Conservation (phyloP, 64 coral and sea anemone species). For the Dendrophyllia cribrosa region DNA sequence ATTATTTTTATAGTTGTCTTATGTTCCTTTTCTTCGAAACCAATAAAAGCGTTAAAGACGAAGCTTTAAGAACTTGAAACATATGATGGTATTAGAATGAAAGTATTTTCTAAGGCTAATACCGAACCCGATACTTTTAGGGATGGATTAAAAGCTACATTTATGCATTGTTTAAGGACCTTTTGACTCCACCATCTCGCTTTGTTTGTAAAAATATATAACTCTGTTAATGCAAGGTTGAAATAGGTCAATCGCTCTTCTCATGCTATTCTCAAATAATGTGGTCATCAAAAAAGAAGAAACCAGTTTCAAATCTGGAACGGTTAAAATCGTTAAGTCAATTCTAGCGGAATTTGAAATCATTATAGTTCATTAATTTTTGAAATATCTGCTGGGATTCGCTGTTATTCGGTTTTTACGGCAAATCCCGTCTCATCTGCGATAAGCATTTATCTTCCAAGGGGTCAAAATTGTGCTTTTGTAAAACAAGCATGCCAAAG, state of each 20-base stretch:
- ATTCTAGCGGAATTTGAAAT: background rate
- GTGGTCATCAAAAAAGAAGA: background rate
- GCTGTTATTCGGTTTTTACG: background rate
- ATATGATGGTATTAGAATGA: background rate
- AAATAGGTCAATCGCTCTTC: background rate
- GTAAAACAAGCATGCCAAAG: constrained; percentile 26
- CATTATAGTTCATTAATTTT: background rate
- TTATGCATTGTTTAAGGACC: constrained; percentile 22
- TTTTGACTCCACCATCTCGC: constrained; percentile 6
- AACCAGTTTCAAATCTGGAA: background rate
- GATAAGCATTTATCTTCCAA: constrained; percentile 25
- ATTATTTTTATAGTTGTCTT: constrained; percentile 13
- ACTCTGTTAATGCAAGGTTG: background rate
- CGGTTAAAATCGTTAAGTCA: background rate
- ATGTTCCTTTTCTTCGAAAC: background rate
- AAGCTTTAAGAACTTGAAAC: background rate
- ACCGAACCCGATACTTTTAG: background rate
- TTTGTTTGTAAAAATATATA: constrained; percentile 47
- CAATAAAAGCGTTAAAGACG: background rate
- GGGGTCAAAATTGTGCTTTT: background rate
- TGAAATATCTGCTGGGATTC: constrained; percentile 6
- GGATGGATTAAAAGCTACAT: constrained; percentile 11
- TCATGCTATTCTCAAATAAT: background rate
- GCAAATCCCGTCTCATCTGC: background rate
- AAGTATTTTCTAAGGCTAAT: background rate